Evolutionary conservation across 2,797 vertebrate genomes (phyloP).

Genomic region (Esox masquinongy): DNA sequence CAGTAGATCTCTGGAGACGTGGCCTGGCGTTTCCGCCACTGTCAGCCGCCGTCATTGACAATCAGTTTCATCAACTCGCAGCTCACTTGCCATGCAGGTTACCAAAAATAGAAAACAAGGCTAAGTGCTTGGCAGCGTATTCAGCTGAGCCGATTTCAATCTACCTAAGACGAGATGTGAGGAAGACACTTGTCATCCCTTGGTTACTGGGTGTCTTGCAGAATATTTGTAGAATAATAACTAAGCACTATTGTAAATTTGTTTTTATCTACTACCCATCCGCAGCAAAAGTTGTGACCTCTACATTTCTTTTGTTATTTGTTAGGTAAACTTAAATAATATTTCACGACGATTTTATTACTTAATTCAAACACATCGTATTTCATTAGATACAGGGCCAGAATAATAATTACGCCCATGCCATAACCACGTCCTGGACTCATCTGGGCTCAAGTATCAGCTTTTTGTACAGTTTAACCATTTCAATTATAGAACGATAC

Average conservation of each 20-base stretch:
- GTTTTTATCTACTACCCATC: too few species aligned
- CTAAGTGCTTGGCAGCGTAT: neutral
- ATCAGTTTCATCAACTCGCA: neutral
- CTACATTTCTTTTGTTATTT: too few species aligned
- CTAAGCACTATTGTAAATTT: neutral
- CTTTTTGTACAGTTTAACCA: neutral
- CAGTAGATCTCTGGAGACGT: conserved; percentile 64
- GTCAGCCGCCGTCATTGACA: neutral
- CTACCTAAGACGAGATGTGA: neutral
- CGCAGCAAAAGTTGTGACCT: too few species aligned
- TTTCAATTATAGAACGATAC: neutral
- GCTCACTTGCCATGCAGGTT: neutral
- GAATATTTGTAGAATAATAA: neutral
- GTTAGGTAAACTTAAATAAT: too few species aligned
- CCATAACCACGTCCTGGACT: neutral
- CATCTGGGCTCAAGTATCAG: neutral
- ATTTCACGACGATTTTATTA: neutral
- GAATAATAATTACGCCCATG: too few species aligned
- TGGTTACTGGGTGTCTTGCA: neutral
- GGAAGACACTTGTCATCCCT: neutral
- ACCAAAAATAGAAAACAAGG: neutral
- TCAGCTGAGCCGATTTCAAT: neutral
- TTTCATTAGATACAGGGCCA: too few species aligned
- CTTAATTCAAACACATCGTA: too few species aligned
- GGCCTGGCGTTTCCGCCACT: neutral